Percentiles rank a stretch among this genome's conserved stretches.
Conservation (phyloP, 1,140 invertebrate genomes). For the Diachasma alloeum region DNA sequence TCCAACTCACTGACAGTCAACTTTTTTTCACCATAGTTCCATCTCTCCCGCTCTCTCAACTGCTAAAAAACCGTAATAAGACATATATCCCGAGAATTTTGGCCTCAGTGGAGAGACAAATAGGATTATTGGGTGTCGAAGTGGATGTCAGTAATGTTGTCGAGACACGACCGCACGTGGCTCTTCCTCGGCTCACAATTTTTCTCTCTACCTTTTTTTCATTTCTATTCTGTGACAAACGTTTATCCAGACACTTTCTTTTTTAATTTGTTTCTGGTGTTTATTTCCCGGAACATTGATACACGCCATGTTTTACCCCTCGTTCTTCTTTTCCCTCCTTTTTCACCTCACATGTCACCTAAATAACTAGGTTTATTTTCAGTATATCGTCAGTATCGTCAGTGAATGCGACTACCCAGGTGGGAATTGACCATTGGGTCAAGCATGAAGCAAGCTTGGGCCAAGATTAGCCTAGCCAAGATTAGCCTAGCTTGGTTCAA, state of each 20-base stretch:
- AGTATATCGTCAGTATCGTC: background rate
- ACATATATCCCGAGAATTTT: slow-evolving; percentile 10
- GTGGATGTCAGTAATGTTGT: background rate
- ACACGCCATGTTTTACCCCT: background rate
- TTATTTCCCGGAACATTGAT: background rate
- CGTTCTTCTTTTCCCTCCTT: background rate
- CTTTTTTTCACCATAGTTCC: slow-evolving; percentile 36
- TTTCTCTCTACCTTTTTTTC: background rate
- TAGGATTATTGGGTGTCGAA: slow-evolving; percentile 20
- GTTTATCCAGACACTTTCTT: background rate
- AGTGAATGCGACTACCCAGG: no score
- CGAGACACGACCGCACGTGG: background rate
- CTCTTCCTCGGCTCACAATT: background rate
- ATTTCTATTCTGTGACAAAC: background rate
- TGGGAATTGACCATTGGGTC: no score
- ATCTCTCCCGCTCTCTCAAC: background rate
- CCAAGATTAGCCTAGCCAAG: no score
- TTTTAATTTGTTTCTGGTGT: background rate
- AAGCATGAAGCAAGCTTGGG: no score
- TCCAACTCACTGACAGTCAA: slow-evolving; percentile 2
- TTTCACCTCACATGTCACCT: background rate
- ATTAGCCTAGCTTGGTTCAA: no score
- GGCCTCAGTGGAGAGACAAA: slow-evolving; percentile 6
- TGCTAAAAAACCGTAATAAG: background rate
- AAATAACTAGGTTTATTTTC: background rate